phyloP scores from a whole-genome alignment of 2,797 vertebrate species.

The Sciurus vulgaris region DNA sequence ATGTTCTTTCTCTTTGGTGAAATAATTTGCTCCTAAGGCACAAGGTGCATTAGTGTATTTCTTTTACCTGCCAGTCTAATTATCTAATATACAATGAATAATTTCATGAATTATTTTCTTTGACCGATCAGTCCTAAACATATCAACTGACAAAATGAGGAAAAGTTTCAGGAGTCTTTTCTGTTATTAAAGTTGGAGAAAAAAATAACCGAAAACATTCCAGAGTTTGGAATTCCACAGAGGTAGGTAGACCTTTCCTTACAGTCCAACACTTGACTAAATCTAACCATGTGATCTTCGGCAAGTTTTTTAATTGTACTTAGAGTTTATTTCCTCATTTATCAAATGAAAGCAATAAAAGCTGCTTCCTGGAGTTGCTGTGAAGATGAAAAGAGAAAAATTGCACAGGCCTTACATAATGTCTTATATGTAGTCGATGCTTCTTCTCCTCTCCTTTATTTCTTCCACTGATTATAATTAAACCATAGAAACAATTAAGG shows the following conservation, averaged over 20 bases:
- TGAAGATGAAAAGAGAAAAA: slow-evolving; percentile 10
- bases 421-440: not conserved
- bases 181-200: slow-evolving; percentile 14
- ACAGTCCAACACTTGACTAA: not conserved
- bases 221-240: slow-evolving; percentile 20
- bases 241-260: not conserved
- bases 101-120: not conserved
- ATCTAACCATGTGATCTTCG: not conserved
- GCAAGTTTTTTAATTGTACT: slow-evolving; percentile 7
- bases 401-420: not conserved
- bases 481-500: not conserved
- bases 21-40: not conserved
- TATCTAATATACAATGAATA: not conserved
- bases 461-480: not conserved
- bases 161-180: slow-evolving; percentile 4
- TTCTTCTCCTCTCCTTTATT: not conserved
- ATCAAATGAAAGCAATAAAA: slow-evolving; percentile 16
- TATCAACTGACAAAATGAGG: not conserved
- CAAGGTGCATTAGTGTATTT: not conserved
- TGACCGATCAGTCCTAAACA: not conserved
- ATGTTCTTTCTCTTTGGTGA: not conserved
- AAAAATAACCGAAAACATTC: not conserved
- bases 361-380: not conserved
- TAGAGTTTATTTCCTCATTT: not conserved
- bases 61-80: not conserved